Evolutionary conservation across 2,113 vertebrate genomes (phyloP).

Genomic region (Paradoxurus hermaphroditus): DNA sequence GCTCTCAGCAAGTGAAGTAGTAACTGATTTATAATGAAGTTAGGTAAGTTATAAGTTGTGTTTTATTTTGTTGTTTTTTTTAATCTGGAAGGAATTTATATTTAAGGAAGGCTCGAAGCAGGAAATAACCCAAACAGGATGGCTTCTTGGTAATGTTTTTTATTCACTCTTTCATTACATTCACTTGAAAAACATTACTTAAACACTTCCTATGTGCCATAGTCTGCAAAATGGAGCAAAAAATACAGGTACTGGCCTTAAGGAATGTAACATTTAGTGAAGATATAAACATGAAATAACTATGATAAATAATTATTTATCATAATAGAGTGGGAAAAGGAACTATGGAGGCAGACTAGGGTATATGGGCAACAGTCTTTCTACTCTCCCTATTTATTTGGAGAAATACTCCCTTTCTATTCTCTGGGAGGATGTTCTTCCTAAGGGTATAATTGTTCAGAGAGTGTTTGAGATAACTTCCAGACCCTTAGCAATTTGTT

Average conservation of each 20-base stretch:
- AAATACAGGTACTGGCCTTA: background rate
- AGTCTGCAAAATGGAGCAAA: background rate
- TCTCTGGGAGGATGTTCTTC: background rate
- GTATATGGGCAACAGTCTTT: background rate
- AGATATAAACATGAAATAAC: background rate
- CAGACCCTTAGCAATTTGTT: background rate
- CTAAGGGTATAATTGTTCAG: background rate
- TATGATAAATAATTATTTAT: background rate
- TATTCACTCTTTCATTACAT: background rate
- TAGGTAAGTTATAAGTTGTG: background rate
- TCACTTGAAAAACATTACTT: background rate
- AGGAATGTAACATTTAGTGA: background rate
- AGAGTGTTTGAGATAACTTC: background rate
- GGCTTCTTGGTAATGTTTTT: background rate
- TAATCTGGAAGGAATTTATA: background rate
- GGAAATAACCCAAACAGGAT: background rate
- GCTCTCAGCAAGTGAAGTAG: background rate
- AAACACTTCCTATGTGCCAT: background rate
- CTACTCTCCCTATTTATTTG: background rate
- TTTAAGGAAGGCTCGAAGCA: background rate
- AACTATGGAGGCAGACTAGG: background rate
- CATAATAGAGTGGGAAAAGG: background rate
- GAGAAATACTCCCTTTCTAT: no score
- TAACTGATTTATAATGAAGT: constrained; percentile 11
- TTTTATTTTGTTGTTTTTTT: background rate